Evolutionary conservation across 2,113 vertebrate genomes (phyloP).

Genomic region (Onychostoma macrolepis): DNA sequence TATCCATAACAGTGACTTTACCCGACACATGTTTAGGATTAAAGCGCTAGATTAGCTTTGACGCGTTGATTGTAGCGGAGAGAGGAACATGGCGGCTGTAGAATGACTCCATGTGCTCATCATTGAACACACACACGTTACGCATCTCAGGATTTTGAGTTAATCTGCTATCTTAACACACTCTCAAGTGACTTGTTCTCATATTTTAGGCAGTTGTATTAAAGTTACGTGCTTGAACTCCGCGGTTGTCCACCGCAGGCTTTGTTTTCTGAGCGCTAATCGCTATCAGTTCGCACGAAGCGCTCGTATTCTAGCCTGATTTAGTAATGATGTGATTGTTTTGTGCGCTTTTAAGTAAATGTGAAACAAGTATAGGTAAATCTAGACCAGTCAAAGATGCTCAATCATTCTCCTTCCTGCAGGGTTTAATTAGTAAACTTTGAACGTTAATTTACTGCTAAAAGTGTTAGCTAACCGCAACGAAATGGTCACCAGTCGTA

Average conservation of each 20-base stretch:
- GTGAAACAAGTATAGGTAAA: background rate
- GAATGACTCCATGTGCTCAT: slow-evolving; percentile 15
- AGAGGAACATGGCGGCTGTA: slow-evolving; percentile 56
- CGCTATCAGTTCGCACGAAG: fast-evolving
- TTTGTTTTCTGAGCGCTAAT: background rate
- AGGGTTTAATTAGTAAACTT: background rate
- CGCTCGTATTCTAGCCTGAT: background rate
- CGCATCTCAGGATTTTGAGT: background rate
- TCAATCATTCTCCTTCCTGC: background rate
- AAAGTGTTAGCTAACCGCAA: too few relatives aligned
- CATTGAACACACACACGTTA: background rate
- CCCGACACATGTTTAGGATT: background rate
- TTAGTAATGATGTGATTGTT: background rate
- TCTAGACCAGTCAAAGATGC: background rate
- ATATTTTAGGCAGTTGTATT: too few relatives aligned
- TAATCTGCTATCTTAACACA: background rate
- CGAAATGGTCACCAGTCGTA: background rate
- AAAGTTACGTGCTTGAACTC: background rate
- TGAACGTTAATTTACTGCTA: background rate
- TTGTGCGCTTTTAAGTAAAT: too few relatives aligned
- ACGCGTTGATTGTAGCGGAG: background rate
- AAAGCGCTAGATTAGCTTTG: background rate
- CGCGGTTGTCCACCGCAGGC: background rate
- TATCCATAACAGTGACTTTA: fast-evolving
- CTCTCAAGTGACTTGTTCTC: background rate